Percentiles rank a stretch among this genome's conserved stretches.
Evolutionary conservation across 2,797 vertebrate species (phyloP).

Genomic region (Sparus aurata): DNA sequence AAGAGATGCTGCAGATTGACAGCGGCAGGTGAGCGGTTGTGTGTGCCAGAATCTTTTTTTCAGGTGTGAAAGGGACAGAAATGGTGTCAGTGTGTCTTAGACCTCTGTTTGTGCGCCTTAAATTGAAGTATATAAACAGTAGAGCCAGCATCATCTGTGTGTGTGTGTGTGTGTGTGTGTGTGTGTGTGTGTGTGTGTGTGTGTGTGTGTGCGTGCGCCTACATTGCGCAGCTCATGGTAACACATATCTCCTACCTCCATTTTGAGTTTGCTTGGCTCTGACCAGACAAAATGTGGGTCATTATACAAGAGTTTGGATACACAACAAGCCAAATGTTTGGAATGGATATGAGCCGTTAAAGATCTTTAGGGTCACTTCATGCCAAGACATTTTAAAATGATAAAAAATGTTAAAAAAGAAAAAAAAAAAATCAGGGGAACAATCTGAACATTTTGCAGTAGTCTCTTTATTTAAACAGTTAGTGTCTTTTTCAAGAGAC

Average conservation of each 20-base stretch:
- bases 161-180: not conserved
- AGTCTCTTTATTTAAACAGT: too few species aligned
- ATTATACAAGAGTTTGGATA: conserved; percentile 22
- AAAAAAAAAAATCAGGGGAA: too few species aligned
- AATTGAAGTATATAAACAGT: not conserved
- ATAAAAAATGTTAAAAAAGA: not conserved
- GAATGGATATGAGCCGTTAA: not conserved
- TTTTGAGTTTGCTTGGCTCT: conserved; percentile 66
- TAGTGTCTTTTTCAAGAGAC: too few species aligned
- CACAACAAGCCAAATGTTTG: not conserved
- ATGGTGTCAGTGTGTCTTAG: not conserved
- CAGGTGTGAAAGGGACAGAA: conserved; percentile 1
- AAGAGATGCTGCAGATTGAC: conserved; percentile 7
- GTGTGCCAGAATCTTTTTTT: not conserved
- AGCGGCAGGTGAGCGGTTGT: not conserved
- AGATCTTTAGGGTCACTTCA: not conserved
- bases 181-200: conserved; percentile 21
- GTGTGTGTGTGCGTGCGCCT: not conserved
- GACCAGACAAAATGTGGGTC: conserved; percentile 76
- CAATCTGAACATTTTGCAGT: not conserved
- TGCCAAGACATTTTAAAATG: not conserved
- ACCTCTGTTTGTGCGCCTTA: conserved; percentile 20
- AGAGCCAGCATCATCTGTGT: conserved; percentile 11
- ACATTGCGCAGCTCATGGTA: conserved; percentile 25
- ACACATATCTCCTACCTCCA: conserved; percentile 64